These are phyloP conservation scores for Malacoctenus gilli DNA, from an alignment of 2,797 vertebrate genomes.

Conservation along the genomic window DNA sequence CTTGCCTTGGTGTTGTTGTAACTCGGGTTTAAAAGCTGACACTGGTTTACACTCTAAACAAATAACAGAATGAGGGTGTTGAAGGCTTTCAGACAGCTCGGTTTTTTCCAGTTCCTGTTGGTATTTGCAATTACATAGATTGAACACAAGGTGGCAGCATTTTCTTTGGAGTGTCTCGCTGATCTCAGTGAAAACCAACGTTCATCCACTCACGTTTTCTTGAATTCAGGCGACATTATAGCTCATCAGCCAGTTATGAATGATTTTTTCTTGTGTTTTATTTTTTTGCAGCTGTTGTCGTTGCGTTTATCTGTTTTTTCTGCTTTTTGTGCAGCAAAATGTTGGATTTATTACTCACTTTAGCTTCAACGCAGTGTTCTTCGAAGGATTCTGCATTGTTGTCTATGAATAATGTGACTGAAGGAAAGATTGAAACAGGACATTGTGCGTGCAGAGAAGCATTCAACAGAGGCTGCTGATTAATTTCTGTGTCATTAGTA, in stretches of 20 bases:
- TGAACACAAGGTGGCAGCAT: constrained; percentile 68
- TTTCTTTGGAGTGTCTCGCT: constrained; percentile 8
- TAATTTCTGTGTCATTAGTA: constrained; percentile 8
- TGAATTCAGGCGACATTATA: not conserved
- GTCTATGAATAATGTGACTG: not conserved
- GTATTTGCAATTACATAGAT: constrained; percentile 26
- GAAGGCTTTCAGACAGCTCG: too few species aligned
- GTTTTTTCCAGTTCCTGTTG: not conserved
- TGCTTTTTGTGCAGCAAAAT: too few species aligned
- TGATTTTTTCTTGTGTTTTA: not conserved
- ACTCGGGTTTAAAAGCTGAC: not conserved
- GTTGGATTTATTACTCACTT: too few species aligned
- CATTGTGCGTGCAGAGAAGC: not conserved
- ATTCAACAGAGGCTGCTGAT: not conserved
- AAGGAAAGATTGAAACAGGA: not conserved
- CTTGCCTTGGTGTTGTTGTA: not conserved
- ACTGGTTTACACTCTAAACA: too few species aligned
- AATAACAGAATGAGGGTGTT: too few species aligned
- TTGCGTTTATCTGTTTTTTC: too few species aligned
- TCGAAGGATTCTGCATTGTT: not conserved
- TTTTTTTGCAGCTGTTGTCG: too few species aligned
- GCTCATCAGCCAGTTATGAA: constrained; percentile 18
- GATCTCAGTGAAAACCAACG: not conserved
- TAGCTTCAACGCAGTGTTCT: not conserved
- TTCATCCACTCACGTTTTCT: not conserved